Percentiles rank a stretch among this genome's conserved stretches.
Conservation (phyloP, 2,888 invertebrate species). For the Habrosyne pyritoides region DNA sequence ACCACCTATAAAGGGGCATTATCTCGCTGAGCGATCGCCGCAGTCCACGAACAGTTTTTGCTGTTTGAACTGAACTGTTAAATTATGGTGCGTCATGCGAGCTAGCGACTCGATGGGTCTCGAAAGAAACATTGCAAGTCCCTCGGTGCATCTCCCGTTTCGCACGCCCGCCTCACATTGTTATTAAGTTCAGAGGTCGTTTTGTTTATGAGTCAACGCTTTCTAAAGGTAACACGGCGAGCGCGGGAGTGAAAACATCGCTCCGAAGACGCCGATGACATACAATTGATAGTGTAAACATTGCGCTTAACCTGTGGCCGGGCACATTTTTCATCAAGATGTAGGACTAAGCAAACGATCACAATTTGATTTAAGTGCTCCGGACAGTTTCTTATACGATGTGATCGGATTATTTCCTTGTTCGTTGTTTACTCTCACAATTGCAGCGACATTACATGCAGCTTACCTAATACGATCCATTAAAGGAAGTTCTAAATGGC, state of each 20-base stretch:
- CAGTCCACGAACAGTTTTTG: slow-evolving; percentile 61
- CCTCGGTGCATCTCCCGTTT: slow-evolving; percentile 78
- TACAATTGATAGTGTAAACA: slow-evolving; percentile 80
- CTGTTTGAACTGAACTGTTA: slow-evolving; percentile 52
- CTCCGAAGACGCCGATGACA: slow-evolving; percentile 74
- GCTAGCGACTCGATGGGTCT: slow-evolving; percentile 64
- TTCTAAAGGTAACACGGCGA: slow-evolving; percentile 80
- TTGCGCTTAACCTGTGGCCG: slow-evolving; percentile 66
- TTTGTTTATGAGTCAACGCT: slow-evolving; percentile 80
- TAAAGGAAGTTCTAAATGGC: slow-evolving; percentile 40
- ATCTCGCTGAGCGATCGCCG: slow-evolving; percentile 61
- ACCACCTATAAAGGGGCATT: slow-evolving; percentile 60
- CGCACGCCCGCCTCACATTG: slow-evolving; percentile 81
- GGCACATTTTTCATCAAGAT: slow-evolving; percentile 57
- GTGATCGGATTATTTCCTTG: slow-evolving; percentile 12
- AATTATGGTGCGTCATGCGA: slow-evolving; percentile 65
- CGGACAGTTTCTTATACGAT: slow-evolving; percentile 11
- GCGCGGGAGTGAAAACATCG: slow-evolving; percentile 75
- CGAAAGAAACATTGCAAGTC: slow-evolving; percentile 77
- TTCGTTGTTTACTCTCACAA: not conserved
- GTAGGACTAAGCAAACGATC: slow-evolving; percentile 45
- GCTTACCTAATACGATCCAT: slow-evolving; percentile 17
- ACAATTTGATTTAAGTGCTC: slow-evolving; percentile 35
- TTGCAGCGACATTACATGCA: slow-evolving; percentile 1
- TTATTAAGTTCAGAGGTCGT: slow-evolving; percentile 82